Evolutionary conservation across 2,113 vertebrate genomes (phyloP), one percentile per base, ranked within the genome.

Genomic region (Centropristis striata): DNA sequence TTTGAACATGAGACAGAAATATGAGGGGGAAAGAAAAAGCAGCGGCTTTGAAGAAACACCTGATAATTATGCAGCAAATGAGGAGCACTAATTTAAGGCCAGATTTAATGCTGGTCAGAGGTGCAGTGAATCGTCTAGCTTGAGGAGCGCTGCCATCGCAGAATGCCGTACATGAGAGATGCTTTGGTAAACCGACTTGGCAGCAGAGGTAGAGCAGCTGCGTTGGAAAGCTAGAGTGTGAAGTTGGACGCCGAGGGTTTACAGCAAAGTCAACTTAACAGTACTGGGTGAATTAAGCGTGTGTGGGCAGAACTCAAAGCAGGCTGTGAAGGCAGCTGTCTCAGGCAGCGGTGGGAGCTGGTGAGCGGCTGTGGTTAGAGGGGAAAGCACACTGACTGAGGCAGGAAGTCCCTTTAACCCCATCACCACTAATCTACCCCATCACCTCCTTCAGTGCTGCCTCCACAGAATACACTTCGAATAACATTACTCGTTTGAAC

Each of bases 241-340:
- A 90, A 86, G 80, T 86, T 88, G 86, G 80, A 89, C 20, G 66
- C 46, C 0, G 66, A 74, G 74, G 80, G 78, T 85, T 86, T 87
- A 77, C 49, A 67, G 85, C 84, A 88, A 88, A 86, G 86, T 92
- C 86, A 87, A 90, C 89, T 86, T 84, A 86, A 84, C 82, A 71
- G 58, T 65, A 68, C 82, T 18, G 78, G 84, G 78, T 83, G 88
- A 86, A 89, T 90, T 90, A 83, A 83, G 81, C 12, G 49, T 84
- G 84, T 90, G 90, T 90, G 92, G 88, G 90, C 73, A 84, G 83
- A 71, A 79, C 58, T 86, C 39, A 9, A 78, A 79, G 75, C 89
- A 50, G 88, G 86, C 89, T 92, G 89, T 87, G 87, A 90, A 84
- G 84, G 83, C 88, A 90, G 89, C 89, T 86, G 89, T 90, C 88